Evolutionary conservation across 2,797 vertebrate species (phyloP).

Genomic region (Sebastes nivosus): DNA sequence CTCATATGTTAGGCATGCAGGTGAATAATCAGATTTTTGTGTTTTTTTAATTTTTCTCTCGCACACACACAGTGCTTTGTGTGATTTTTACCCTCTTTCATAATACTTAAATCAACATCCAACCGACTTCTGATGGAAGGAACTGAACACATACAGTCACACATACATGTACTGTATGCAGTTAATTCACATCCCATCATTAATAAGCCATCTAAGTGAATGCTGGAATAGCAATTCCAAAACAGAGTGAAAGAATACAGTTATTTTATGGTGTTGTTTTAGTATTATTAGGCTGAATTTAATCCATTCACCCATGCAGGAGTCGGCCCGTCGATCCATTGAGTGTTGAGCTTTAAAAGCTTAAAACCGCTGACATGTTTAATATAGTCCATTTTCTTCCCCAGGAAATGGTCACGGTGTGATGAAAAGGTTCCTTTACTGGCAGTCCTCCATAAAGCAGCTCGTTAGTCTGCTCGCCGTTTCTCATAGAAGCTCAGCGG

Average conservation of each 20-base stretch:
- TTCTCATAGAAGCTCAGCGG: constrained; percentile 18
- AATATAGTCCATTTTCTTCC: constrained; percentile 55
- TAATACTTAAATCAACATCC: constrained; percentile 35
- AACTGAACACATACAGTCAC: constrained; percentile 7
- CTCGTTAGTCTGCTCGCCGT: constrained; percentile 36
- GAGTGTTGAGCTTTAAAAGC: constrained; percentile 28
- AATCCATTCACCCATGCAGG: constrained; percentile 33
- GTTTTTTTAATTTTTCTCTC: constrained; percentile 28
- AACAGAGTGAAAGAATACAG: constrained; percentile 9
- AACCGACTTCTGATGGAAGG: neutral
- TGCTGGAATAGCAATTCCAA: constrained; percentile 10
- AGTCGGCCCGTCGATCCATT: constrained; percentile 30
- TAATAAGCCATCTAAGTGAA: constrained; percentile 31
- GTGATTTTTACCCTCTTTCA: constrained; percentile 30
- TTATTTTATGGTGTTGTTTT: constrained; percentile 53
- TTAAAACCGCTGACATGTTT: constrained; percentile 49
- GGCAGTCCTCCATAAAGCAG: constrained; percentile 58
- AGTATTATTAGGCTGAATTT: constrained; percentile 42
- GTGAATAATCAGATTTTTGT: constrained; percentile 49
- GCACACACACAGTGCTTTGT: constrained; percentile 32
- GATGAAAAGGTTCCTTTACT: constrained; percentile 64
- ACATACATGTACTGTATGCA: neutral
- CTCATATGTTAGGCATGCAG: constrained; percentile 26
- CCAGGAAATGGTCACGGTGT: constrained; percentile 51
- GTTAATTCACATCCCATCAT: constrained; percentile 40